These are phyloP conservation scores for Orthochromis malagaraziensis DNA, from an alignment of 2,113 vertebrate genomes.

Conservation along the genomic window DNA sequence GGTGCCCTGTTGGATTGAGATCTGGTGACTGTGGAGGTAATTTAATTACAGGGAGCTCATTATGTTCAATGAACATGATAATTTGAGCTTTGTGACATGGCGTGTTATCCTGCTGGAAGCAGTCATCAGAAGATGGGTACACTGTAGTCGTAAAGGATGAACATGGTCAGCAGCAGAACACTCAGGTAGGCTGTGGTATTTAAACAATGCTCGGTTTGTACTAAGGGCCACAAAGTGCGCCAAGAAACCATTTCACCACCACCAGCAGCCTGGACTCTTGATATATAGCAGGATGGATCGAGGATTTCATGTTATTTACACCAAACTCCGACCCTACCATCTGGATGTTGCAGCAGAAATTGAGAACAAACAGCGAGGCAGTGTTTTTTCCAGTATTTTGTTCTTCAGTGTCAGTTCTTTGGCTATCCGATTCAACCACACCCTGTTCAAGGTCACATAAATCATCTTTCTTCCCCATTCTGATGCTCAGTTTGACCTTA, in stretches of 20 bases:
- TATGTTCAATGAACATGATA: not conserved
- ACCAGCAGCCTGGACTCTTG: not conserved
- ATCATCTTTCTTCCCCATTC: not conserved
- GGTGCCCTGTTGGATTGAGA: not conserved
- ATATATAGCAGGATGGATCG: not conserved
- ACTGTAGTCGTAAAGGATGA: not conserved
- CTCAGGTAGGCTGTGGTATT: not conserved
- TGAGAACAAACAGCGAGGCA: not conserved
- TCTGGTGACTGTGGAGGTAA: not conserved
- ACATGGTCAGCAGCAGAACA: not conserved
- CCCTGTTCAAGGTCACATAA: not conserved
- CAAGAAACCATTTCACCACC: not conserved
- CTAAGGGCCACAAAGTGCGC: not conserved
- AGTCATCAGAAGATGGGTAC: not conserved
- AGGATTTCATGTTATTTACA: not conserved
- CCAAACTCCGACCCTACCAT: not conserved
- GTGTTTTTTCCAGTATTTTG: not conserved
- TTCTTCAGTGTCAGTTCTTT: not conserved
- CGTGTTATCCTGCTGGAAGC: not conserved
- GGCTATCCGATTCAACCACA: not conserved
- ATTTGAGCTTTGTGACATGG: not conserved
- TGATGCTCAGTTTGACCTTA: not conserved
- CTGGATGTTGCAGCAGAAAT: not conserved
- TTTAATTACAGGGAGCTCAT: not conserved
- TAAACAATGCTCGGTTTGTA: not conserved